These are phyloP conservation scores for Proisotoma minuta DNA, from an alignment of 2,888 invertebrate species.

Conservation along the genomic window DNA sequence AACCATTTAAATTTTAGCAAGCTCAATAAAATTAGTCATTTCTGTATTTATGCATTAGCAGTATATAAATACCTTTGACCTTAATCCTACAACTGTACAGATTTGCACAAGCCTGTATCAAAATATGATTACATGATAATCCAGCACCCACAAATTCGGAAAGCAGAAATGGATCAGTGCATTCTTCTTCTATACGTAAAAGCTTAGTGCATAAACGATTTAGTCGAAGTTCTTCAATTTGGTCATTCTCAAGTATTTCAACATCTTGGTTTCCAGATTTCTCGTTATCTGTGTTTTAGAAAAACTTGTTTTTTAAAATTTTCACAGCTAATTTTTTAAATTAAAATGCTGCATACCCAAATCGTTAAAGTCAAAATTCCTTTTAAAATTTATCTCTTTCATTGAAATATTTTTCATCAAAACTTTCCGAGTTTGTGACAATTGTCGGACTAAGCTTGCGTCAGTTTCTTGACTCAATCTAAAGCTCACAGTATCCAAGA, in stretches of 20 bases:
- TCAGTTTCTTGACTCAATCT: background rate
- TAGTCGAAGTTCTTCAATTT: background rate
- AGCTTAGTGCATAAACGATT: background rate
- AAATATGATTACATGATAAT: background rate
- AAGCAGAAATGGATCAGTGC: background rate
- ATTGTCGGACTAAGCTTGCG: background rate
- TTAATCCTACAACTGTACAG: background rate
- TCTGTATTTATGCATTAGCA: background rate
- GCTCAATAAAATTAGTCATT: background rate
- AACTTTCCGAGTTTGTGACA: background rate
- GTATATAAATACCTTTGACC: background rate
- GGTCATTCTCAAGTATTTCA: background rate
- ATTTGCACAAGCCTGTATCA: background rate
- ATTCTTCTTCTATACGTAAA: background rate
- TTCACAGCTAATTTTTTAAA: no score
- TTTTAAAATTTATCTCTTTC: no score
- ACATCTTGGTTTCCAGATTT: no score
- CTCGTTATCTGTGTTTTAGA: no score
- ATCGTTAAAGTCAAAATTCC: no score
- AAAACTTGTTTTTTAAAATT: no score
- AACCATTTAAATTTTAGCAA: background rate
- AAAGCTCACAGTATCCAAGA: background rate
- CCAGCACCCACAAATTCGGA: background rate
- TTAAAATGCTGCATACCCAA: no score
- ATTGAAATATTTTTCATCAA: background rate